Conservation (phyloP, 1,140 invertebrate genomes). For the Chymomyza costata region DNA sequence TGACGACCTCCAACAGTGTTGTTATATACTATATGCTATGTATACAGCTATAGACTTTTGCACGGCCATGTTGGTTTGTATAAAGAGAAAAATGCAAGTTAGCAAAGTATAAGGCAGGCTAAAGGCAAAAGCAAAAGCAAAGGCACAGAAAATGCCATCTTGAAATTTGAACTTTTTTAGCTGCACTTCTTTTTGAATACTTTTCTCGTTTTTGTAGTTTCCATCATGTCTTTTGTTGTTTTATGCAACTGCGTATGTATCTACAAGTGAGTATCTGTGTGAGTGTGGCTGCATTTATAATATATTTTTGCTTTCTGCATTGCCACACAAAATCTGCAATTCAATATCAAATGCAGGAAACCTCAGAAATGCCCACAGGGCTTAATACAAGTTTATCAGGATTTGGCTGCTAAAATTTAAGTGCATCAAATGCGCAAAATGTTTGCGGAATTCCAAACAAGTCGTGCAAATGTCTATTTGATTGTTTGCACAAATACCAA, state of each 20-base stretch:
- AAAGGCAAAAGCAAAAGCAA: no score
- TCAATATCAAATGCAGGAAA: slow-evolving; percentile 49
- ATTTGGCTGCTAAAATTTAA: slow-evolving; percentile 38
- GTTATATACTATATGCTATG: slow-evolving; percentile 3
- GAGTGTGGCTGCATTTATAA: slow-evolving; percentile 55
- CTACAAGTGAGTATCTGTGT: slow-evolving; percentile 23
- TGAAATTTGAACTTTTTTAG: slow-evolving; percentile 69
- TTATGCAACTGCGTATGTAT: no score
- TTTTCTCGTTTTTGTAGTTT: slow-evolving; percentile 29
- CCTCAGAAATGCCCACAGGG: no score
- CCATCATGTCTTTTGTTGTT: no score
- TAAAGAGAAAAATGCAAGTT: slow-evolving; percentile 58
- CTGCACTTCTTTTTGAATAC: slow-evolving; percentile 69
- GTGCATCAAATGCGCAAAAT: slow-evolving; percentile 12
- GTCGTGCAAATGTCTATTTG: slow-evolving; percentile 41
- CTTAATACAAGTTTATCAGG: no score
- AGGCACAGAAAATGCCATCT: slow-evolving; percentile 69
- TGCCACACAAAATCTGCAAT: slow-evolving; percentile 62
- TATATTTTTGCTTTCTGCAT: slow-evolving; percentile 36
- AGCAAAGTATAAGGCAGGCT: slow-evolving; percentile 52
- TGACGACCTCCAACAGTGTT: neutral
- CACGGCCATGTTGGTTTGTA: slow-evolving; percentile 39
- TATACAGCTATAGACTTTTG: slow-evolving; percentile 34
- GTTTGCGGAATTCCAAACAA: slow-evolving; percentile 19
- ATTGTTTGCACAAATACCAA: slow-evolving; percentile 31